Conservation (phyloP, 2,888 invertebrate species). For the Patella pellucida region DNA sequence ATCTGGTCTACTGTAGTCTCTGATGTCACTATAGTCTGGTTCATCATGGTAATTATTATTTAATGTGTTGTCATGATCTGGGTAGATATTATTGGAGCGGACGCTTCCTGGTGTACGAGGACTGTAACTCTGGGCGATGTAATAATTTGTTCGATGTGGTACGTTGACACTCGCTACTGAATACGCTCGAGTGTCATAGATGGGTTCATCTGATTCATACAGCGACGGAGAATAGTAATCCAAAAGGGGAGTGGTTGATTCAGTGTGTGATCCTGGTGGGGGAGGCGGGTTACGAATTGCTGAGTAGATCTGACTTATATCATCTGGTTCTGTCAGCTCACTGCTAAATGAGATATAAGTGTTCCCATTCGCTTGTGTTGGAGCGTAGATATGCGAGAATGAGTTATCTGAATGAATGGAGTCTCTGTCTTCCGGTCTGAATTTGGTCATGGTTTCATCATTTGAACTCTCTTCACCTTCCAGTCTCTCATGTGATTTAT, state of each 20-base stretch:
- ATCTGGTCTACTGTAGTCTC: slow-evolving; percentile 28
- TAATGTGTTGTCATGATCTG: slow-evolving; percentile 10
- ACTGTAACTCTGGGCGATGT: slow-evolving; percentile 22
- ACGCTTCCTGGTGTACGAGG: slow-evolving; percentile 18
- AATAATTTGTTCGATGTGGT: slow-evolving; percentile 24
- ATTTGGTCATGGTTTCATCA: slow-evolving; percentile 32
- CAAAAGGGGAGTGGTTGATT: slow-evolving; percentile 57
- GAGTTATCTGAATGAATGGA: slow-evolving; percentile 29
- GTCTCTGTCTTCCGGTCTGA: slow-evolving; percentile 24
- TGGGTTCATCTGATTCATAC: slow-evolving; percentile 36
- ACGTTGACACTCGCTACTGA: slow-evolving; percentile 27
- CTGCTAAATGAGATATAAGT: slow-evolving; percentile 64
- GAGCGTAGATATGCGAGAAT: slow-evolving; percentile 22
- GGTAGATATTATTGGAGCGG: slow-evolving; percentile 18
- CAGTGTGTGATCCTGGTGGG: slow-evolving; percentile 56
- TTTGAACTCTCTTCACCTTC: slow-evolving; percentile 37
- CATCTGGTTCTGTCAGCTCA: slow-evolving; percentile 56
- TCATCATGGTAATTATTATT: slow-evolving; percentile 12
- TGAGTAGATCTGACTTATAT: slow-evolving; percentile 47
- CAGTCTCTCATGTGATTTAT: slow-evolving; percentile 20
- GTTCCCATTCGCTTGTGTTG: slow-evolving; percentile 44
- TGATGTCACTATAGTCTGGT: slow-evolving; percentile 15
- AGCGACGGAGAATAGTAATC: slow-evolving; percentile 53
- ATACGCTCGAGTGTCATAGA: slow-evolving; percentile 32
- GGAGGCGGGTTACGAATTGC: slow-evolving; percentile 33